Evolutionary conservation across 2,113 vertebrate genomes (phyloP).

Genomic region (Laticauda laticaudata): DNA sequence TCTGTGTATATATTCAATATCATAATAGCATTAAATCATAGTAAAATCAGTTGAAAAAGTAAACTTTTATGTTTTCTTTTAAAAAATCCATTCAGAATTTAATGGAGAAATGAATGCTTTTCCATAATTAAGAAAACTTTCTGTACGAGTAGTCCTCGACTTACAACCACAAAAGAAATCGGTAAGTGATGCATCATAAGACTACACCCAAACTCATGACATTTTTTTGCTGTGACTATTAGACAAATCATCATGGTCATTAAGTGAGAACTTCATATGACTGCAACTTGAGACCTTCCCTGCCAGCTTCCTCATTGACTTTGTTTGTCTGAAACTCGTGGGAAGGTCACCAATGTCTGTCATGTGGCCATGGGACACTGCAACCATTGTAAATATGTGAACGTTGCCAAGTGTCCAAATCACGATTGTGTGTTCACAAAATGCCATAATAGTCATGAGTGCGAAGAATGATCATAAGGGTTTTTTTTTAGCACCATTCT

Average conservation of each 20-base stretch:
- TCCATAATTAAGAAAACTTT: not conserved
- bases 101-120: not conserved
- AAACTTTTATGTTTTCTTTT: not conserved
- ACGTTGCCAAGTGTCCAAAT: too few species aligned
- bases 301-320: not conserved
- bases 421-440: too few species aligned
- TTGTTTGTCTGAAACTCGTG: not conserved
- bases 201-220: not conserved
- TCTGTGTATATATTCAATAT: not conserved
- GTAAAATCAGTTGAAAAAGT: not conserved
- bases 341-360: too few species aligned
- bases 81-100: not conserved
- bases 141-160: not conserved
- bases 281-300: not conserved
- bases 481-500: not conserved
- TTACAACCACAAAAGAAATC: not conserved
- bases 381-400: too few species aligned
- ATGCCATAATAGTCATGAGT: too few species aligned
- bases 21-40: not conserved
- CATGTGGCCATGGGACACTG: too few species aligned
- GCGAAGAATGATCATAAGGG: not conserved
- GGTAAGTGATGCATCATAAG: not conserved
- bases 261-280: not conserved
- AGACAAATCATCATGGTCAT: not conserved
- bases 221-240: not conserved